Percentiles rank a stretch among this genome's conserved stretches.
These are phyloP conservation scores for Cariama cristata DNA, from an alignment of 2,113 vertebrate species.

Conservation along the genomic window DNA sequence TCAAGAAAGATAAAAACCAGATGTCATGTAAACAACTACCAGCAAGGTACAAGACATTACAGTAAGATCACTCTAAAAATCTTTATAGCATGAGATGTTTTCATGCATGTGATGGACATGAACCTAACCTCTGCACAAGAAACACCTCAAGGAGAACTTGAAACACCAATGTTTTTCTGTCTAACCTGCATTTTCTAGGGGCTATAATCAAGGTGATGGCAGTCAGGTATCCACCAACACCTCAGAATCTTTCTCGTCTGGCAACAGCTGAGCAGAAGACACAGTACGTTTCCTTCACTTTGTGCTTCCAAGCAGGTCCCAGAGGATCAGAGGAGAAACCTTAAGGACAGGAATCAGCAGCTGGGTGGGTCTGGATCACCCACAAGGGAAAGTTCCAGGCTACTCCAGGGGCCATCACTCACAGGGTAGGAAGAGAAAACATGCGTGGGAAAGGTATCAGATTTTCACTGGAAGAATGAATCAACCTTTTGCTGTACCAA, in stretches of 20 bases:
- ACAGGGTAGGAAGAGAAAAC: not conserved
- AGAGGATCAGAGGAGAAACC: not conserved
- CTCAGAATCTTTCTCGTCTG: not conserved
- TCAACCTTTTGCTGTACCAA: not conserved
- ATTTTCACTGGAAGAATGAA: not conserved
- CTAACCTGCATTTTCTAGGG: not conserved
- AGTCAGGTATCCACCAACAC: not conserved
- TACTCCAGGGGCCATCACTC: not conserved
- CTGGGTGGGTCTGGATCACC: not conserved
- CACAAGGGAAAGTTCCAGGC: not conserved
- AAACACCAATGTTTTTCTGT: not conserved
- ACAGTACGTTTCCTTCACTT: not conserved
- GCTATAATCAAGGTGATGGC: not conserved
- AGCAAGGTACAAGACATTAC: not conserved
- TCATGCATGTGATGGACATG: fast-evolving
- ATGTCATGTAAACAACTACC: not conserved
- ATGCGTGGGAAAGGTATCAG: not conserved
- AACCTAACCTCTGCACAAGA: not conserved
- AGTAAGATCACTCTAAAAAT: not conserved
- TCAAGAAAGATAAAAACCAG: not conserved
- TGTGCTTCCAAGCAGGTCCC: not conserved
- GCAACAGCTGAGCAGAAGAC: not conserved
- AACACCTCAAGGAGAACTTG: not conserved
- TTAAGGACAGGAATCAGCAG: not conserved
- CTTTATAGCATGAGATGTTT: not conserved